phyloP scores from a whole-genome alignment of 2,888 invertebrate genomes.

The Ernsta delagoae region DNA sequence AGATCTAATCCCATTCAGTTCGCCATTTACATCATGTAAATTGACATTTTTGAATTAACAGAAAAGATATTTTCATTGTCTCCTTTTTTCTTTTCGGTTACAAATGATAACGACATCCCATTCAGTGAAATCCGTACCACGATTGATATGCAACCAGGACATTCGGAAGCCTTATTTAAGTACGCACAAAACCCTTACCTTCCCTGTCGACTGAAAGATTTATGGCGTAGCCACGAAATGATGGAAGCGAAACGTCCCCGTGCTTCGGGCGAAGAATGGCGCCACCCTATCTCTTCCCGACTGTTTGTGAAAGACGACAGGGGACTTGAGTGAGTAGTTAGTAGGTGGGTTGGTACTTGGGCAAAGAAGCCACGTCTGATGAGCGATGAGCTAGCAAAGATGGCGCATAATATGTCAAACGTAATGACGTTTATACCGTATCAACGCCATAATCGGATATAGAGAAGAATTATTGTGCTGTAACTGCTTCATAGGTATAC shows the following conservation, averaged over 20 bases:
- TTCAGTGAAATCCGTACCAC: not conserved
- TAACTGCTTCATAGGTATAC: too few species aligned
- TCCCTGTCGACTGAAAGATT: slow-evolving; percentile 10
- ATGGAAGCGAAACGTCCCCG: not conserved
- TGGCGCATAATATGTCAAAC: not conserved
- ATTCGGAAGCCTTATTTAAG: not conserved
- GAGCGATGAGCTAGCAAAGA: slow-evolving; percentile 4
- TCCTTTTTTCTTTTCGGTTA: too few species aligned
- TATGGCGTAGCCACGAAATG: slow-evolving; percentile 2
- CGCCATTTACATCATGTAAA: too few species aligned
- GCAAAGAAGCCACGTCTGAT: not conserved
- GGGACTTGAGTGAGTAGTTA: not conserved
- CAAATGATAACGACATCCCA: not conserved
- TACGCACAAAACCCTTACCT: slow-evolving; percentile 9
- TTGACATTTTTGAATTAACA: too few species aligned
- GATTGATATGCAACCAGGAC: slow-evolving; percentile 3
- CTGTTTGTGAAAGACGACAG: slow-evolving; percentile 8
- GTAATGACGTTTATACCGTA: not conserved
- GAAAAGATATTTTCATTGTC: too few species aligned
- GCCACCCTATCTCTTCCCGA: slow-evolving; percentile 10
- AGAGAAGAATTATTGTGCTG: too few species aligned
- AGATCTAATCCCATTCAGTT: too few species aligned
- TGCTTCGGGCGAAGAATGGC: slow-evolving; percentile 1
- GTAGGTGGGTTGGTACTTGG: not conserved
- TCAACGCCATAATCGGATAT: too few species aligned